Base-by-base conservation (phyloP, 2,888 invertebrate genomes). In the Orchesella flavescens region DNA sequence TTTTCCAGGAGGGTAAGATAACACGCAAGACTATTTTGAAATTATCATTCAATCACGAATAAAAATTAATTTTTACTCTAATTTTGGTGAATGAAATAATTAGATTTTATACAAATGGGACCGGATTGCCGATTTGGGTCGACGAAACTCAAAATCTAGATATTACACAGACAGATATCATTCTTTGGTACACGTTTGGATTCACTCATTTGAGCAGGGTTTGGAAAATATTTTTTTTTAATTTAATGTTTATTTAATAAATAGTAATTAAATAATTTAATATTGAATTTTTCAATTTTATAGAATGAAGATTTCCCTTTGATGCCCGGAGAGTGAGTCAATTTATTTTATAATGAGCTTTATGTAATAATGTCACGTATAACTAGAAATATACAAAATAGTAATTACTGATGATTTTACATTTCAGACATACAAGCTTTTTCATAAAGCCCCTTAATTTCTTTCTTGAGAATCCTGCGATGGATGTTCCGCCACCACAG, bases 221-320 rank as follows among this genome's bases (percentile, higher is more conserved):
- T n/a, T n/a, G n/a, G n/a, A n/a, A n/a, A n/a, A n/a, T n/a, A n/a
- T n/a, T n/a, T n/a, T n/a, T n/a, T n/a, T n/a, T n/a, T n/a, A n/a
- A n/a, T n/a, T n/a, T n/a, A n/a, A n/a, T n/a, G n/a, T n/a, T n/a
- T n/a, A n/a, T n/a, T n/a, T n/a, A n/a, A n/a, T n/a, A n/a, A n/a
- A n/a, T n/a, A n/a, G n/a, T n/a, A n/a, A n/a, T n/a, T n/a, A n/a
- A n/a, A n/a, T n/a, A n/a, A n/a, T n/a, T n/a, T n/a, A n/a, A n/a
- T n/a, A n/a, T n/a, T n/a, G n/a, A n/a, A n/a, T n/a, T n/a, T n/a
- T n/a, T n/a, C n/a, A n/a, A n/a, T n/a, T n/a, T n/a, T n/a, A n/a
- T n/a, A n/a, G 13, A 44, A n/a, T 1, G 84, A 84, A 23, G 86
- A 86, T 69, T 86, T 24, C 10, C 86, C 86, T 4, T 46, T 85